phyloP scores from a whole-genome alignment of 1,140 invertebrate species.

The Cherax quadricarinatus region DNA sequence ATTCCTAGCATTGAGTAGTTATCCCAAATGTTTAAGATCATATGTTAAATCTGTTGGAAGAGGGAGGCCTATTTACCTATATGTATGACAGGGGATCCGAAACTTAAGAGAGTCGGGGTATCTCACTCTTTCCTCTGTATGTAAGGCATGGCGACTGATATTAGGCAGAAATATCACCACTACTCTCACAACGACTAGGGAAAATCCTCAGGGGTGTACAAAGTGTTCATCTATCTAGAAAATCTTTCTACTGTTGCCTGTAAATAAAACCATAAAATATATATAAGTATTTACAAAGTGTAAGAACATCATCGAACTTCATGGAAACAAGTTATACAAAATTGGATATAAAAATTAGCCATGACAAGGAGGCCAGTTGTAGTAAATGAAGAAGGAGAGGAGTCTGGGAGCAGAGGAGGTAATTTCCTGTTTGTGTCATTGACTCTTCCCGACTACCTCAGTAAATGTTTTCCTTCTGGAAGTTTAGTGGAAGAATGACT shows the following conservation, averaged over 20 bases:
- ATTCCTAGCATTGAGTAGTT: background rate
- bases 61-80: background rate
- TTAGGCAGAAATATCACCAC: slow-evolving; percentile 48
- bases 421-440: slow-evolving; percentile 27
- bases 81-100: background rate
- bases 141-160: slow-evolving; percentile 53
- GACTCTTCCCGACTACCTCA: slow-evolving; percentile 25
- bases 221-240: slow-evolving; percentile 35
- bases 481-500: slow-evolving; percentile 70
- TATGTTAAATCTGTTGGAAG: background rate
- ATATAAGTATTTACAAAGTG: slow-evolving; percentile 34
- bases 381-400: slow-evolving; percentile 19
- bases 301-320: background rate
- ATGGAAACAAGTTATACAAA: slow-evolving; percentile 37
- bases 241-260: background rate
- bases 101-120: background rate
- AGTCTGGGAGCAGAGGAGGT: background rate
- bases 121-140: background rate
- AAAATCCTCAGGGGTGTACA: background rate
- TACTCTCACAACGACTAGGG: slow-evolving; percentile 47
- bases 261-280: slow-evolving; percentile 29
- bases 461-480: slow-evolving; percentile 65
- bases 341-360: slow-evolving; percentile 48
- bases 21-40: background rate
- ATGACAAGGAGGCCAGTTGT: slow-evolving; percentile 9